A percentile compares a stretch with the other conserved stretches of the same genome.
These are phyloP conservation scores for Pachyramphus minor DNA, from an alignment of 2,113 vertebrate genomes.

Conservation along the genomic window DNA sequence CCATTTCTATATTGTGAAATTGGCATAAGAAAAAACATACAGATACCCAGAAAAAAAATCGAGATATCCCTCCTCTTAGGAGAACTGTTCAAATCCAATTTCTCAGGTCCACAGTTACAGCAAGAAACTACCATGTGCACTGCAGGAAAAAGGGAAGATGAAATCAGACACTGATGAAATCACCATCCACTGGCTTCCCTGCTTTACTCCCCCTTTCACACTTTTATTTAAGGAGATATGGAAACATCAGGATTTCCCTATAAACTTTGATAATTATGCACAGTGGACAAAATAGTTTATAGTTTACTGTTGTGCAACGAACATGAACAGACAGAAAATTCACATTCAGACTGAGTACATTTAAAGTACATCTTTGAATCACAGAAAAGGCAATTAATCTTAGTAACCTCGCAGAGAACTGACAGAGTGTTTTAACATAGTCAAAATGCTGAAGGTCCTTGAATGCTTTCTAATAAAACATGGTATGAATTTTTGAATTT, in stretches of 20 bases:
- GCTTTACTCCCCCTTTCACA: background rate
- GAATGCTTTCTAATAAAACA: conserved; percentile 14
- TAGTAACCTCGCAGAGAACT: background rate
- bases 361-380: background rate
- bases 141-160: background rate
- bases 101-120: background rate
- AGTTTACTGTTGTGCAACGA: background rate
- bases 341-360: background rate
- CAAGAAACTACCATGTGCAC: background rate
- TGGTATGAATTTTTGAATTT: background rate
- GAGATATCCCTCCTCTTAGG: background rate
- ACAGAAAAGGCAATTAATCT: conserved; percentile 41
- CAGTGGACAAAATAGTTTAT: background rate
- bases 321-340: background rate
- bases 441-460: background rate
- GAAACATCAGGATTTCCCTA: background rate
- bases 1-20: background rate
- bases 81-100: background rate
- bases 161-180: background rate
- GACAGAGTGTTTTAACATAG: conserved; percentile 4
- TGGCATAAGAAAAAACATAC: background rate
- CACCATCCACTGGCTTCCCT: background rate
- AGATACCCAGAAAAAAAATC: background rate
- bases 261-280: background rate
- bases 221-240: background rate